These are phyloP conservation scores for Fistularia commersonii DNA, from an alignment of 2,797 vertebrate species.

Conservation along the genomic window DNA sequence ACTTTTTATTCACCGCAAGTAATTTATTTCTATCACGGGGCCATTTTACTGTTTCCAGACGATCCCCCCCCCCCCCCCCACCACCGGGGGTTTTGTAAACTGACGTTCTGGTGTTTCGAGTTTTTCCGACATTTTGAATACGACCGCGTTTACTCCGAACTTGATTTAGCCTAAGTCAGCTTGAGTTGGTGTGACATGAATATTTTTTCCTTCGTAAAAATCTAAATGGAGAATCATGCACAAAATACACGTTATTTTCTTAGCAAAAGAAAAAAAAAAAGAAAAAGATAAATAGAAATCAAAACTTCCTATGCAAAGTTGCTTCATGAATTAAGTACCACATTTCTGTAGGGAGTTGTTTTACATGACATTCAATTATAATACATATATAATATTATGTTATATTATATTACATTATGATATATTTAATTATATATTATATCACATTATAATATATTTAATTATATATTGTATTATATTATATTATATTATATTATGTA, in stretches of 20 bases:
- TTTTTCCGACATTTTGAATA: conserved; percentile 28
- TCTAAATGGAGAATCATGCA: conserved; percentile 42
- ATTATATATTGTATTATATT: conserved; percentile 50
- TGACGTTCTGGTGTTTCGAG: conserved; percentile 24
- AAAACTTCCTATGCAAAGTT: conserved; percentile 76
- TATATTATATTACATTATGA: conserved; percentile 50
- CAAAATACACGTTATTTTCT: conserved; percentile 61
- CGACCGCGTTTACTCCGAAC: conserved; percentile 28
- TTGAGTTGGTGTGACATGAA: conserved; percentile 30
- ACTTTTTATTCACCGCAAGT: conserved; percentile 41
- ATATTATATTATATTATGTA: conserved; percentile 33
- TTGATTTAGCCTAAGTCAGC: conserved; percentile 30
- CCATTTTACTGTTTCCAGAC: conserved; percentile 41
- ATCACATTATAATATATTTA: conserved; percentile 15
- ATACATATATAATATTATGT: conserved; percentile 45
- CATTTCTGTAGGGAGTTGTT: conserved; percentile 45
- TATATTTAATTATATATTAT: conserved; percentile 21
- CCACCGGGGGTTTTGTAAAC: conserved; percentile 21
- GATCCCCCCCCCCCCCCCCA: no score
- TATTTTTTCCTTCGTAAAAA: conserved; percentile 56
- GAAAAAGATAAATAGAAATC: no score
- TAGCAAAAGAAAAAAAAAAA: conserved; percentile 36
- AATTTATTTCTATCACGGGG: conserved; percentile 30
- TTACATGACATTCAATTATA: neutral
- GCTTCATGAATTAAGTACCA: conserved; percentile 43